Evolutionary conservation across 1,140 invertebrate species (phyloP).

Genomic region (Cydia splendana): DNA sequence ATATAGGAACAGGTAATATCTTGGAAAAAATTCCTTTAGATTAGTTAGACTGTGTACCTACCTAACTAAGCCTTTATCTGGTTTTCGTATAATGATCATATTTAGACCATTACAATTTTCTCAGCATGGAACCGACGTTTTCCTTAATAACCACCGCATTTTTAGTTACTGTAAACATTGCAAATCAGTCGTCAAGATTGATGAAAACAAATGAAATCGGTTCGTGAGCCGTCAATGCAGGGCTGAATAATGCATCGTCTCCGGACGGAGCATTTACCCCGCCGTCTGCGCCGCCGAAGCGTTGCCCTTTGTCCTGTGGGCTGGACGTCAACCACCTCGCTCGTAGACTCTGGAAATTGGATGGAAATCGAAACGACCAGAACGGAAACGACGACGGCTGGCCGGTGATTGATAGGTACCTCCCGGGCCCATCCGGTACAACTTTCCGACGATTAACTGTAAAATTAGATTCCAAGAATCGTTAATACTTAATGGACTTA

Average conservation of each 20-base stretch:
- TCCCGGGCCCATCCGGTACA: background rate
- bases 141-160: conserved; percentile 8
- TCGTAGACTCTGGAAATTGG: conserved; percentile 20
- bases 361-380: conserved; percentile 21
- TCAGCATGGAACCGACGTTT: background rate
- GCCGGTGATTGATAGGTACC: background rate
- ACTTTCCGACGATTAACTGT: background rate
- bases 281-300: conserved; percentile 58
- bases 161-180: conserved; percentile 38
- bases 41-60: too few species aligned
- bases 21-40: too few species aligned
- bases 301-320: conserved; percentile 64
- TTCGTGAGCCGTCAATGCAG: conserved; percentile 57
- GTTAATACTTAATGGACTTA: background rate
- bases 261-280: conserved; percentile 62
- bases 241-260: conserved; percentile 58
- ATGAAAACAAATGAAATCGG: conserved; percentile 40
- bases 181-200: conserved; percentile 45
- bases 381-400: conserved; percentile 21
- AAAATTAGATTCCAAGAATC: background rate
- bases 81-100: too few species aligned
- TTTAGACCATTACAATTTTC: background rate
- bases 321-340: conserved; percentile 27
- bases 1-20: too few species aligned
- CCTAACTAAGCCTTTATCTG: too few species aligned